phyloP scores from a whole-genome alignment of 2,888 invertebrate genomes.

The Lagria hirta region DNA sequence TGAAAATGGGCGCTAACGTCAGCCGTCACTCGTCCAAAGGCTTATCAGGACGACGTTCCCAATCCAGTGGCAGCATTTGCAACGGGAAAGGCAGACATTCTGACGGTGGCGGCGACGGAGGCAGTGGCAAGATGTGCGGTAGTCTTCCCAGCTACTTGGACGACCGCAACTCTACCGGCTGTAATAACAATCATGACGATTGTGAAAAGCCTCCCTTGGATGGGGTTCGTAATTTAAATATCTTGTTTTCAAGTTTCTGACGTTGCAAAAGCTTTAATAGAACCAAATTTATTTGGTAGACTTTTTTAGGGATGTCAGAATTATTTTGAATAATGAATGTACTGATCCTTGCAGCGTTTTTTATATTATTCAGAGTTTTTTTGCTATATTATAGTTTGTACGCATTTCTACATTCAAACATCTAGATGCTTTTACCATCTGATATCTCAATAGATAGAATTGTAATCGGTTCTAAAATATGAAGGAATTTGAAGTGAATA shows the following conservation, averaged over 20 bases:
- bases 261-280: too few species aligned
- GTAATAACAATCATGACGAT: constrained; percentile 49
- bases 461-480: too few species aligned
- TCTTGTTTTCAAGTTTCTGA: constrained; percentile 1
- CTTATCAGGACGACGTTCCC: constrained; percentile 69
- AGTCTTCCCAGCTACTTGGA: constrained; percentile 70
- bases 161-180: constrained; percentile 59
- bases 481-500: neutral
- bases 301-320: too few species aligned
- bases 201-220: constrained; percentile 46
- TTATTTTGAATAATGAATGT: too few species aligned
- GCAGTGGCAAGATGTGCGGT: constrained; percentile 56
- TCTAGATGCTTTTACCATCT: too few species aligned
- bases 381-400: too few species aligned
- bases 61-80: constrained; percentile 75
- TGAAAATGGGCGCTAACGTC: constrained; percentile 75
- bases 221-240: constrained; percentile 38
- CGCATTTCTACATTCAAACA: too few species aligned
- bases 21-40: constrained; percentile 75
- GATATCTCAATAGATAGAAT: too few species aligned
- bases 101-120: too few species aligned
- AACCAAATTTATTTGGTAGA: too few species aligned
- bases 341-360: too few species aligned
- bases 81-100: constrained; percentile 53
- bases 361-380: too few species aligned